A percentile compares a stretch with the other conserved stretches of the same genome.
phyloP scores from a whole-genome alignment of 2,888 invertebrate genomes.

The Drosophila meridiana region DNA sequence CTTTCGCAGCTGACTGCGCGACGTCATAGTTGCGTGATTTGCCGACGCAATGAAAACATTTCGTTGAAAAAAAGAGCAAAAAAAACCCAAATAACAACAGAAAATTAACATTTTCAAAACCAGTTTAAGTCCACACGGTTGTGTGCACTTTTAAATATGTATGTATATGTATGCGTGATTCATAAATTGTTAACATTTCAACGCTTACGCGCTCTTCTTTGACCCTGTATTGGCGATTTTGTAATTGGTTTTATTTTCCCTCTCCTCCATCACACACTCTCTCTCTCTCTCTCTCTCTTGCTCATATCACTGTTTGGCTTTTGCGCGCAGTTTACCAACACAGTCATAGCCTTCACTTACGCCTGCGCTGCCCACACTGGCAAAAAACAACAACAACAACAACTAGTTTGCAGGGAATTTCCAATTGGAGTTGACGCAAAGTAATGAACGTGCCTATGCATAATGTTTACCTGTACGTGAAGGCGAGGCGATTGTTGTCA shows the following conservation, averaged over 20 bases:
- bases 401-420: conserved; percentile 52
- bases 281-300: neutral
- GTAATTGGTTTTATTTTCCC: conserved; percentile 56
- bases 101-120: conserved; percentile 66
- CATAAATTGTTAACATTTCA: conserved; percentile 63
- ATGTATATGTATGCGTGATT: conserved; percentile 55
- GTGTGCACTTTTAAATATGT: conserved; percentile 26
- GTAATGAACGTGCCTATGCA: conserved; percentile 30
- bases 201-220: conserved; percentile 54
- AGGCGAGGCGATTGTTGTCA: conserved; percentile 14
- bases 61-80: conserved; percentile 4
- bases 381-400: conserved; percentile 7
- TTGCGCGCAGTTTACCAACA: conserved; percentile 22
- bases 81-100: conserved; percentile 47
- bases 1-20: conserved; percentile 53
- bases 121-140: conserved; percentile 43
- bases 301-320: conserved; percentile 31
- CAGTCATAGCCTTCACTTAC: conserved; percentile 28
- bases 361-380: conserved; percentile 49
- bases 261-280: conserved; percentile 9
- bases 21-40: conserved; percentile 67
- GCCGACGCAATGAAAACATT: conserved; percentile 14
- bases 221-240: conserved; percentile 75
- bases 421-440: conserved; percentile 42
- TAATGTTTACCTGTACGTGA: neutral